Conservation (phyloP, 2,113 vertebrate species). For the Phodopus roborovskii region DNA sequence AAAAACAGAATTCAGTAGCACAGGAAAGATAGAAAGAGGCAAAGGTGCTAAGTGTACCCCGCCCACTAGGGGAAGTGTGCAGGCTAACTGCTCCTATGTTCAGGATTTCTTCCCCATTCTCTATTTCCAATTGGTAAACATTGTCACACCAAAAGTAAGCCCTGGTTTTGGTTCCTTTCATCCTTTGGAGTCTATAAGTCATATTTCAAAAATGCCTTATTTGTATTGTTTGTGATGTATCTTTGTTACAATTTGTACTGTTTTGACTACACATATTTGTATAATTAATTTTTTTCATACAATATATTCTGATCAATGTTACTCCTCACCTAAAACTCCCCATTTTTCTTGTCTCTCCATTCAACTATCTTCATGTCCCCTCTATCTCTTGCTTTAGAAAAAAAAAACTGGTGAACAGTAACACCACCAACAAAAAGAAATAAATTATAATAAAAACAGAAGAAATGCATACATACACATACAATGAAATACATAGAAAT, state of each 20-base stretch:
- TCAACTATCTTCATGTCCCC: background rate
- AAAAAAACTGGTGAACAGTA: background rate
- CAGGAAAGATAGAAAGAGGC: background rate
- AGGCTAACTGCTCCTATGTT: background rate
- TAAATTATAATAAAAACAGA: background rate
- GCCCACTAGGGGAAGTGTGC: background rate
- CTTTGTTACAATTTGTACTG: background rate
- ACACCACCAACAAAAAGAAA: background rate
- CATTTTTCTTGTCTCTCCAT: background rate
- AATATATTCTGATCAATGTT: background rate
- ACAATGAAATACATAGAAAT: no score
- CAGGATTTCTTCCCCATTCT: background rate
- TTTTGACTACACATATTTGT: background rate
- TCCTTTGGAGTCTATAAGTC: no score
- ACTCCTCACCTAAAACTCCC: background rate
- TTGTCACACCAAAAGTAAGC: background rate
- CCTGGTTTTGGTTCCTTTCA: background rate
- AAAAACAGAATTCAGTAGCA: no score
- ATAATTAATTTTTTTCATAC: background rate
- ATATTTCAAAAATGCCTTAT: background rate
- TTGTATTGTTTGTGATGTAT: background rate
- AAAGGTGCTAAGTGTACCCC: background rate
- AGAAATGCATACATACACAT: background rate
- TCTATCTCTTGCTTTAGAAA: background rate
- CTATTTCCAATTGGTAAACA: background rate